These are phyloP conservation scores for Macaca mulatta DNA, from an alignment of 2,113 vertebrate genomes.

Conservation along the genomic window DNA sequence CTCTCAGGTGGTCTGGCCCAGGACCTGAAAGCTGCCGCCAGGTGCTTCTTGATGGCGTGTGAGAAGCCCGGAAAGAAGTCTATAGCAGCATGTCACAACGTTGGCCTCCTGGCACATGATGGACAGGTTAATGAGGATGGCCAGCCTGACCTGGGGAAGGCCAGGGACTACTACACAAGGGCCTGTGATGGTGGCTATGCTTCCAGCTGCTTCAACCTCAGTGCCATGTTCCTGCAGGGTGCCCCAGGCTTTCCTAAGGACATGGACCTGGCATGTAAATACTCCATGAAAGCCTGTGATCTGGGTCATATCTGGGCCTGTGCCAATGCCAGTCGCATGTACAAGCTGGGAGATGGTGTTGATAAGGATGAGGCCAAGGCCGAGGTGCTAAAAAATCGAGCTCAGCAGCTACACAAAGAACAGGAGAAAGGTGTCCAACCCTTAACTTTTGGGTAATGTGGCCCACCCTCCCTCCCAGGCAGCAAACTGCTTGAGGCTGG, in stretches of 20 bases:
- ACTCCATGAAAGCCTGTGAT: conserved; percentile 91
- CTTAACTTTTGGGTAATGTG: conserved; percentile 83
- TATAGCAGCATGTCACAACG: conserved; percentile 91
- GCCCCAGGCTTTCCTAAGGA: conserved; percentile 86
- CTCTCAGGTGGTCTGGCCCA: conserved; percentile 88
- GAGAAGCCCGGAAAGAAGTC: conserved; percentile 91
- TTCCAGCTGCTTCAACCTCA: conserved; percentile 95
- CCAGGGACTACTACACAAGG: conserved; percentile 91
- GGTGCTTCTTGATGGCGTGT: conserved; percentile 92
- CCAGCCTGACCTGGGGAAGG: conserved; percentile 81
- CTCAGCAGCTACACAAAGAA: conserved; percentile 88
- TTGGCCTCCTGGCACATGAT: conserved; percentile 90
- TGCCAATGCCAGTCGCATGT: conserved; percentile 97
- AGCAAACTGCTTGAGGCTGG: not conserved
- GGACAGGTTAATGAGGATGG: conserved; percentile 85
- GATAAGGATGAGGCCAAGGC: conserved; percentile 91
- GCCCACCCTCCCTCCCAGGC: not conserved
- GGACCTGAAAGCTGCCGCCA: conserved; percentile 91
- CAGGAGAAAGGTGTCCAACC: conserved; percentile 83
- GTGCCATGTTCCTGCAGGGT: conserved; percentile 91
- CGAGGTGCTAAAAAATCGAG: conserved; percentile 92
- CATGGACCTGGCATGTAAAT: conserved; percentile 91
- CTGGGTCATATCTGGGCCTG: conserved; percentile 96
- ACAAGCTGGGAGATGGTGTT: conserved; percentile 93
- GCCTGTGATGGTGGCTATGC: conserved; percentile 90